Conservation (phyloP, 2,797 vertebrate species). For the Thaleichthys pacificus region DNA sequence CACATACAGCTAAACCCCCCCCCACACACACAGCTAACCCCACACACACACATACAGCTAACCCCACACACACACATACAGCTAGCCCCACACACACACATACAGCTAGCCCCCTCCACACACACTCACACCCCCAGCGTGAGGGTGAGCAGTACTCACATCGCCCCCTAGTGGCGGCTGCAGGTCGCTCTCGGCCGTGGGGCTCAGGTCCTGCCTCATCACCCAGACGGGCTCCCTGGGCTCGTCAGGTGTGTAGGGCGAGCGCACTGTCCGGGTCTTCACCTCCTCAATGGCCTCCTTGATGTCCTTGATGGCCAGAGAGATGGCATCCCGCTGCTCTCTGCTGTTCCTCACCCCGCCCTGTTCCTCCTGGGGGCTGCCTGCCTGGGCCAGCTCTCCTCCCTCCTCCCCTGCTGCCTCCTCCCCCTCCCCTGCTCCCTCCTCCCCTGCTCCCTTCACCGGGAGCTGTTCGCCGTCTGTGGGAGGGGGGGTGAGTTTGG, state of each 20-base stretch:
- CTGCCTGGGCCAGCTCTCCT: slow-evolving; percentile 18
- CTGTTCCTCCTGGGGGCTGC: slow-evolving; percentile 50
- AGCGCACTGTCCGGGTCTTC: slow-evolving; percentile 94
- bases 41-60: too few relatives aligned
- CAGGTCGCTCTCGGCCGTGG: slow-evolving; percentile 84
- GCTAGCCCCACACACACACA: neutral
- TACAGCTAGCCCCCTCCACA: neutral
- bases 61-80: neutral
- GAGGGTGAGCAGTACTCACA: slow-evolving; percentile 77
- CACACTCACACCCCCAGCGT: slow-evolving; percentile 11
- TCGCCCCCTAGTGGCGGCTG: slow-evolving; percentile 84
- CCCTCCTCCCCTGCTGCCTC: slow-evolving; percentile 17
- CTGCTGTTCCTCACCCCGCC: slow-evolving; percentile 73
- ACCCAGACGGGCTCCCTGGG: slow-evolving; percentile 98
- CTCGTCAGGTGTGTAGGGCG: slow-evolving; percentile 95
- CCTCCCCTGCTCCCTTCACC: neutral
- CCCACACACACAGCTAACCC: too few relatives aligned
- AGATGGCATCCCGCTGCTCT: slow-evolving; percentile 93
- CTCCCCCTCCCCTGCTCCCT: slow-evolving; percentile 14
- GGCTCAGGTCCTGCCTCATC: slow-evolving; percentile 95
- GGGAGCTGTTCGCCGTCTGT: slow-evolving; percentile 57
- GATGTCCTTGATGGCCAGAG: slow-evolving; percentile 96
- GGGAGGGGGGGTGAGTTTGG: slow-evolving; percentile 24
- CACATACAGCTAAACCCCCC: neutral
- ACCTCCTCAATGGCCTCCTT: slow-evolving; percentile 94